Evolutionary conservation across 2,888 invertebrate species (phyloP), one percentile per base, ranked within the genome.

Genomic region (Cheilosia grossa): DNA sequence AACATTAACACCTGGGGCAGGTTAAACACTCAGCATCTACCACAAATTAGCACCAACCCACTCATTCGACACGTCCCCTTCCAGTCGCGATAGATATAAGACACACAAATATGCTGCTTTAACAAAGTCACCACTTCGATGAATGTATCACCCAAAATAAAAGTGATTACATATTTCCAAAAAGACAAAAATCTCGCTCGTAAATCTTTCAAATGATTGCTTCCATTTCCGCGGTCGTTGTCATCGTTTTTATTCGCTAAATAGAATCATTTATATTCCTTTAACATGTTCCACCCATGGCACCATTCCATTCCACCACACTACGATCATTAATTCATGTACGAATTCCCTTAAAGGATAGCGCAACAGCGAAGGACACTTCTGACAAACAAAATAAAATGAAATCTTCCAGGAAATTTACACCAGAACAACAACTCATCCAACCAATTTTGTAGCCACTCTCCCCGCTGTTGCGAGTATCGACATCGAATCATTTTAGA

Each of bases 131-230:
- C 30, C 33, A 19, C 7, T 19, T 47, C 37, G 6, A 27, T 21
- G 4, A 33, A 24, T 51, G 13, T 7, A 56, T 33, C 6, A n/a
- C 42, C 54, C 17, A 10, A 40, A 19, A 58, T 21, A 19, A 17
- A 19, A 5, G 19, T 21, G 13, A 19, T 37, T 19, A 58, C 21
- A n/a, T n/a, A n/a, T 58, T 58, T 2, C 2, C 21, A 21, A 24
- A 24, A 24, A 21, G 6, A 30, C 0, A 42, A 40, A 17, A 37
- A 56, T 30, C 7, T 9, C 44, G 53, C 42, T n/a, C 73, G 54
- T 66, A 58, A 64, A 74, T 66, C 64, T 47, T 54, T n/a, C 13
- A 47, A 64, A 56, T 40, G 42, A 66, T 58, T 58, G 21, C 21
- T 58, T 75, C 40, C 49, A 47, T 4, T 58, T 42, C 44, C 42